Conservation (phyloP, 2,797 vertebrate genomes). For the Acanthornis magna region DNA sequence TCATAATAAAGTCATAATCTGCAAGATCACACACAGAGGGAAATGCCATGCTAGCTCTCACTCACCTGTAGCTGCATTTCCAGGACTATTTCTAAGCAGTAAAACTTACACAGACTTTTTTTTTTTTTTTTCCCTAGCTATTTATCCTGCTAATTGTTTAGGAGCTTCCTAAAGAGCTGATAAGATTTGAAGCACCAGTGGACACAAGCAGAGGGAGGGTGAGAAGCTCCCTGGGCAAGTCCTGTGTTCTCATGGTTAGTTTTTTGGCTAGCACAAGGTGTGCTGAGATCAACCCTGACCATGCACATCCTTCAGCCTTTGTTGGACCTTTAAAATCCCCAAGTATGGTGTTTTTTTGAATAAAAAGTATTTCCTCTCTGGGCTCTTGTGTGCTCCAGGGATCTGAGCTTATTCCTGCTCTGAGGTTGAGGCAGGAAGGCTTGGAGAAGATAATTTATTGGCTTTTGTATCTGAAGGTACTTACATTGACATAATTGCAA, state of each 20-base stretch:
- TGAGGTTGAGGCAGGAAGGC: neutral
- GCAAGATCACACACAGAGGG: neutral
- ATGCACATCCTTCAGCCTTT: neutral
- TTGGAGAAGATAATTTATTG: neutral
- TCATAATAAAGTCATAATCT: neutral
- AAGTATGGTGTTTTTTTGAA: neutral
- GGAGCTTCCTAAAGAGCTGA: neutral
- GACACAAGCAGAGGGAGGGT: neutral
- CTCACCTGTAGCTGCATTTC: neutral
- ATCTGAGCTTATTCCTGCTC: neutral
- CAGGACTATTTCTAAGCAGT: neutral
- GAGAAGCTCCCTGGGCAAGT: neutral
- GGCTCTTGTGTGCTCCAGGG: neutral
- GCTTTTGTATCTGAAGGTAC: neutral
- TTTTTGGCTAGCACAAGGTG: accelerated
- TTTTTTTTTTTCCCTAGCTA: neutral
- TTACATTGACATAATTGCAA: neutral
- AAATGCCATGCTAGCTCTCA: neutral
- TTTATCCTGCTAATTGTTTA: neutral
- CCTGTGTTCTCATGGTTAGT: neutral
- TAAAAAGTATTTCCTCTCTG: neutral
- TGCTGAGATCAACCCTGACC: neutral
- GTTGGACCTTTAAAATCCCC: neutral
- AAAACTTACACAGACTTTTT: neutral
- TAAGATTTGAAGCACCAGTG: neutral